A percentile compares a stretch with the other conserved stretches of the same genome.
phyloP scores from a whole-genome alignment of 2,888 invertebrate species.

The Cyclophora punctaria region DNA sequence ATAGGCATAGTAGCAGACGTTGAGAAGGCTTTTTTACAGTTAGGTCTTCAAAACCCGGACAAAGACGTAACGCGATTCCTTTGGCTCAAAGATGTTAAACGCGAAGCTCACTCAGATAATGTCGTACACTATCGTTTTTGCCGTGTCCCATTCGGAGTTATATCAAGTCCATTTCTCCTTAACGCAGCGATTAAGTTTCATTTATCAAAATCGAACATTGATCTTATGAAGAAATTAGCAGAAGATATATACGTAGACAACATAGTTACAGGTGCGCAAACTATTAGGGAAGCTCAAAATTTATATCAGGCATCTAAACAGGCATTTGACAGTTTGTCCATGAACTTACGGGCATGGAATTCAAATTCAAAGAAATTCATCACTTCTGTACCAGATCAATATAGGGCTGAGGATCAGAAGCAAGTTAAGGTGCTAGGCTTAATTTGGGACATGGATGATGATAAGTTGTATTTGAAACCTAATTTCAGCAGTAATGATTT shows the following conservation, averaged over 20 bases:
- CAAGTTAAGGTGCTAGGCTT: not conserved
- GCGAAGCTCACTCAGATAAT: slow-evolving; percentile 3
- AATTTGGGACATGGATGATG: not conserved
- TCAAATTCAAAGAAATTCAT: slow-evolving; percentile 5
- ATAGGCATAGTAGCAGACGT: slow-evolving; percentile 21
- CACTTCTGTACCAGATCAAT: not conserved
- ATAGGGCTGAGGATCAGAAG: not conserved
- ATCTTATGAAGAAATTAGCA: not conserved
- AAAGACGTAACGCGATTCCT: slow-evolving; percentile 20
- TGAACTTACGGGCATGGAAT: slow-evolving; percentile 11
- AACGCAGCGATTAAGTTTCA: slow-evolving; percentile 7
- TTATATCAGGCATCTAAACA: no score
- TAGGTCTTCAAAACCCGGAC: slow-evolving; percentile 14
- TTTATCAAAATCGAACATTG: not conserved
- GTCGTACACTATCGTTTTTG: slow-evolving; percentile 10
- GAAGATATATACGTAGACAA: slow-evolving; percentile 14
- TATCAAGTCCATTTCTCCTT: slow-evolving; percentile 15
- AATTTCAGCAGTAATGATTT: not conserved
- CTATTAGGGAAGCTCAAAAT: not conserved
- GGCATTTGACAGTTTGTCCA: slow-evolving; percentile 6
- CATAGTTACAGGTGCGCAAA: slow-evolving; percentile 3
- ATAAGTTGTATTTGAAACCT: not conserved
- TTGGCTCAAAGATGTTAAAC: slow-evolving; percentile 13
- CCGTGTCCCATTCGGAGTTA: slow-evolving; percentile 10
- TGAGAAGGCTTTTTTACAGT: slow-evolving; percentile 23